These are phyloP conservation scores for Stomatorhinus ivindoensis DNA, from an alignment of 2,113 vertebrate genomes.

Conservation along the genomic window DNA sequence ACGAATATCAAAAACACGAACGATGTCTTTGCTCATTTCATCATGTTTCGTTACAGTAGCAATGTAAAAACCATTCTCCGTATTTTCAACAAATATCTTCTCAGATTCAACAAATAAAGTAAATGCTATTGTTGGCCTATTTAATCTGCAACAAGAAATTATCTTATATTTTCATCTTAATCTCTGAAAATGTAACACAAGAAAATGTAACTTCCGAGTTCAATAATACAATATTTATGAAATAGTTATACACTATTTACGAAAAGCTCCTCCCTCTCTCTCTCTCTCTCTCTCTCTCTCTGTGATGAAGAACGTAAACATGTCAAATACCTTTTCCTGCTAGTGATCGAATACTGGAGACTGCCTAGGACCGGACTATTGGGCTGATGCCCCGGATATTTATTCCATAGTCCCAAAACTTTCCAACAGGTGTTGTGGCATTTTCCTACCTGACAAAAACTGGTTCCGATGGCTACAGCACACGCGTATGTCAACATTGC, in stretches of 20 bases:
- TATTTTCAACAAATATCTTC: neutral
- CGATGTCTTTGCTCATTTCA: neutral
- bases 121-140: neutral
- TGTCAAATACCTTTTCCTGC: neutral
- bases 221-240: neutral
- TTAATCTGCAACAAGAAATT: no score
- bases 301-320: neutral
- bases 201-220: neutral
- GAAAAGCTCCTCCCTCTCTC: neutral
- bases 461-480: no score
- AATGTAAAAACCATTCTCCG: neutral
- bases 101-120: neutral
- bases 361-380: neutral
- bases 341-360: neutral
- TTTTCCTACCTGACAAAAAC: no score
- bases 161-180: no score
- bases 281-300: neutral
- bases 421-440: neutral
- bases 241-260: neutral
- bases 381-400: neutral
- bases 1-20: neutral
- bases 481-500: no score
- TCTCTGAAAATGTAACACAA: no score
- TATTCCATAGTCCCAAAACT: neutral
- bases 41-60: neutral